phyloP scores from a whole-genome alignment of 2,113 vertebrate genomes.

The Acanthisitta chloris region DNA sequence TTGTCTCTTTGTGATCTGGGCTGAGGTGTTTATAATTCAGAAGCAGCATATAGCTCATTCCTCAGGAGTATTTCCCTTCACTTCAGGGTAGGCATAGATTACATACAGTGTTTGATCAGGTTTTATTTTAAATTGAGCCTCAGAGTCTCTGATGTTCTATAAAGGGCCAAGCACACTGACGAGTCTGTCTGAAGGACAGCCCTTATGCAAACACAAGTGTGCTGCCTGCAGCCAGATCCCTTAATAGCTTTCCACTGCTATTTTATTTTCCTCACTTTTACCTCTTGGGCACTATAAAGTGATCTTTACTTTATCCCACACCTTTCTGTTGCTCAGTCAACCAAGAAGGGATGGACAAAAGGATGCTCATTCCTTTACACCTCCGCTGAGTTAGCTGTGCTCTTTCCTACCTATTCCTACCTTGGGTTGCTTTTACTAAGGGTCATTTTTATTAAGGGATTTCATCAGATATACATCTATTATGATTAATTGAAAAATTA shows the following conservation, averaged over 20 bases:
- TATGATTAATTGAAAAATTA: not conserved
- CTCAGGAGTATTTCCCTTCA: slow-evolving; percentile 34
- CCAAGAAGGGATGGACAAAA: not conserved
- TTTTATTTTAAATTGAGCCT: slow-evolving; percentile 62
- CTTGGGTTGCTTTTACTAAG: not conserved
- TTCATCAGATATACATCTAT: not conserved
- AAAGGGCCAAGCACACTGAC: not conserved
- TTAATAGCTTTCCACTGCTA: slow-evolving; percentile 2
- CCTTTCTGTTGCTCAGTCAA: slow-evolving; percentile 7
- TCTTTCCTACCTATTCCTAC: not conserved
- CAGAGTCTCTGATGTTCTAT: slow-evolving; percentile 29
- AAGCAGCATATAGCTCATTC: slow-evolving; percentile 18
- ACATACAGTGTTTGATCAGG: slow-evolving; percentile 54
- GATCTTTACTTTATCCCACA: not conserved
- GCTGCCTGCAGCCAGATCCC: slow-evolving; percentile 13
- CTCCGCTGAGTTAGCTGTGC: not conserved
- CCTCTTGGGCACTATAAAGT: not conserved
- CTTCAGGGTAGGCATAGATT: slow-evolving; percentile 52
- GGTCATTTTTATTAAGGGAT: not conserved
- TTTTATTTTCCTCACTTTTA: slow-evolving; percentile 34
- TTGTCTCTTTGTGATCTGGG: slow-evolving; percentile 6
- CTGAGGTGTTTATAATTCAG: slow-evolving; percentile 41
- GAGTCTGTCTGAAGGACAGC: slow-evolving; percentile 41
- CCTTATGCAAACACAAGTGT: slow-evolving; percentile 49
- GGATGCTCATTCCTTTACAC: not conserved